Evolutionary conservation across 2,113 vertebrate species (phyloP).

Genomic region (Phasianus colchicus): DNA sequence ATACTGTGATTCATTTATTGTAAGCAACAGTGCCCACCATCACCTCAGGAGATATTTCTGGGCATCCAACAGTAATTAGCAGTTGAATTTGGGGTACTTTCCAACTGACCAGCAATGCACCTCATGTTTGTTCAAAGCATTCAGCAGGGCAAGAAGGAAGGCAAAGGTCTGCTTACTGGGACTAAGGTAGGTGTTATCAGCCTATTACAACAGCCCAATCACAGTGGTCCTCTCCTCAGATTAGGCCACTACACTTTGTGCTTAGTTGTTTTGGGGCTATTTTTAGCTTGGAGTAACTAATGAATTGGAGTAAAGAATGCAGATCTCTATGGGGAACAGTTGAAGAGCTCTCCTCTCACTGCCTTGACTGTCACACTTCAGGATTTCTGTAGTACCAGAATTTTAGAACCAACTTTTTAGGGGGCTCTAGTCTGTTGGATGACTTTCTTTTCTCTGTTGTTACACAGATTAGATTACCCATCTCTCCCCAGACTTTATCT

Average conservation of each 20-base stretch:
- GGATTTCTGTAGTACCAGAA: background rate
- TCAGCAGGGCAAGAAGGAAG: background rate
- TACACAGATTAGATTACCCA: background rate
- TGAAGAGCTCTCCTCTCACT: background rate
- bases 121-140: background rate
- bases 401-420: background rate
- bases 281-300: background rate
- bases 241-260: background rate
- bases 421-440: accelerated
- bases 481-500: background rate
- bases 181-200: background rate
- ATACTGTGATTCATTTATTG: background rate
- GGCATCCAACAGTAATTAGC: background rate
- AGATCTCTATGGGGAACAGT: background rate
- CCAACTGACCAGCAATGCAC: accelerated
- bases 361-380: background rate
- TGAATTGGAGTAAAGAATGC: background rate
- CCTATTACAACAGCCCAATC: background rate
- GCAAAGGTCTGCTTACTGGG: background rate
- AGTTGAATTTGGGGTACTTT: background rate
- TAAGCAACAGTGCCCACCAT: background rate
- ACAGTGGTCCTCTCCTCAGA: background rate
- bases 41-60: background rate
- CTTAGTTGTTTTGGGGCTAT: background rate
- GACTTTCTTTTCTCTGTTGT: background rate